These are phyloP conservation scores for Neogobius melanostomus DNA, from an alignment of 2,113 vertebrate species.

Conservation along the genomic window DNA sequence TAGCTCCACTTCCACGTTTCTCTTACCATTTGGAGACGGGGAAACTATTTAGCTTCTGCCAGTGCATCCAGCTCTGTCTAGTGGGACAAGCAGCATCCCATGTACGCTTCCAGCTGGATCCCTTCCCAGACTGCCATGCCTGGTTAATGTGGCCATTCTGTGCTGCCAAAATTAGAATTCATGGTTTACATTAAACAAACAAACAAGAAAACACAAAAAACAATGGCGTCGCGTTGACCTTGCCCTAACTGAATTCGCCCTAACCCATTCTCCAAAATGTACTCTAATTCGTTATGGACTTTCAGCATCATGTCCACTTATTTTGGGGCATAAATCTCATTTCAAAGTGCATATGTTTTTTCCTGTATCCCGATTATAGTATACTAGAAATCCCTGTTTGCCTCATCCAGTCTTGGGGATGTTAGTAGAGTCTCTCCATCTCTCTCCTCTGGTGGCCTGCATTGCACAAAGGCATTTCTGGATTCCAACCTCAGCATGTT, in stretches of 20 bases:
- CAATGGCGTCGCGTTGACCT: slow-evolving; percentile 57
- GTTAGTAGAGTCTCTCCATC: slow-evolving; percentile 52
- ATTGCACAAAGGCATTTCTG: slow-evolving; percentile 71
- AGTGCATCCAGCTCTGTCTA: slow-evolving; percentile 57
- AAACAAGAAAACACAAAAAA: slow-evolving; percentile 66
- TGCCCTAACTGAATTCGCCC: slow-evolving; percentile 34
- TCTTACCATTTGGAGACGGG: slow-evolving; percentile 48
- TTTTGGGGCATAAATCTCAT: slow-evolving; percentile 16
- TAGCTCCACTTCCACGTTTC: slow-evolving; percentile 5
- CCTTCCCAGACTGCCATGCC: slow-evolving; percentile 72
- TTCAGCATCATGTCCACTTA: slow-evolving; percentile 20
- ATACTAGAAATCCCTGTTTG: not conserved
- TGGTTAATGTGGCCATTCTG: slow-evolving; percentile 73
- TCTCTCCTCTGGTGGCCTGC: slow-evolving; percentile 64
- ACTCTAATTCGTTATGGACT: slow-evolving; percentile 9
- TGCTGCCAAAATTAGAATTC: slow-evolving; percentile 73
- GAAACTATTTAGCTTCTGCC: slow-evolving; percentile 65
- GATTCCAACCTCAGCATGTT: slow-evolving; percentile 79
- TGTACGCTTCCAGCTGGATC: slow-evolving; percentile 73
- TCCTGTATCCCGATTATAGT: not conserved
- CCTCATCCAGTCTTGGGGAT: slow-evolving; percentile 45
- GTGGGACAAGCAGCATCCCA: slow-evolving; percentile 52
- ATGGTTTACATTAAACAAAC: slow-evolving; percentile 73
- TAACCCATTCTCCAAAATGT: slow-evolving; percentile 37
- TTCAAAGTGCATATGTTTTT: slow-evolving; percentile 17